These are phyloP conservation scores for Calliopum simillimum DNA, from an alignment of 2,888 invertebrate genomes.

Conservation along the genomic window DNA sequence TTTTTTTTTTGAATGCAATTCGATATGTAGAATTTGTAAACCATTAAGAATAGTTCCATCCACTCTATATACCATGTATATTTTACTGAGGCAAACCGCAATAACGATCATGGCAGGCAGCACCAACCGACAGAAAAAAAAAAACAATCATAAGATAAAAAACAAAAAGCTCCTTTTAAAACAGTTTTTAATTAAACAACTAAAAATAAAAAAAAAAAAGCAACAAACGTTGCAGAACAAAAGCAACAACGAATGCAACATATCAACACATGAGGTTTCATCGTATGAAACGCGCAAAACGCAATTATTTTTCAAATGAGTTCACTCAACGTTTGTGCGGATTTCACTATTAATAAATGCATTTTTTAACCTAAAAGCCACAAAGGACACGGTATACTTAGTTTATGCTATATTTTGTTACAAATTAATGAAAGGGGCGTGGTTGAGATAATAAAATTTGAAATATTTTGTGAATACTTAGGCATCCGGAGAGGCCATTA, in stretches of 20 bases:
- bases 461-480: too few relatives aligned
- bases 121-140: not conserved
- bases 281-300: slow-evolving; percentile 3
- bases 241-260: not conserved
- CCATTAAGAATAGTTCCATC: too few relatives aligned
- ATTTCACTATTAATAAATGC: not conserved
- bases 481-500: too few relatives aligned
- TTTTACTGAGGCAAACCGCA: not conserved
- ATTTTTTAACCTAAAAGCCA: not conserved
- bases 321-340: slow-evolving; percentile 27
- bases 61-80: too few relatives aligned
- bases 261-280: not conserved
- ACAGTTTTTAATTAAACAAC: slow-evolving; percentile 31
- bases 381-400: slow-evolving; percentile 32
- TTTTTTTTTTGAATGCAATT: too few relatives aligned
- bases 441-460: too few relatives aligned
- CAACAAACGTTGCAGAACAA: not conserved
- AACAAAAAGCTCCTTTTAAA: slow-evolving; percentile 12
- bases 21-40: too few relatives aligned
- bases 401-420: not conserved
- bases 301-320: slow-evolving; percentile 35
- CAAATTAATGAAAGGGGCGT: too few relatives aligned
- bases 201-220: not conserved
- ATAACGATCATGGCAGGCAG: not conserved
- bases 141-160: not conserved